These are phyloP conservation scores for Pyrochroa serraticornis DNA, from an alignment of 2,888 invertebrate genomes.

Conservation along the genomic window DNA sequence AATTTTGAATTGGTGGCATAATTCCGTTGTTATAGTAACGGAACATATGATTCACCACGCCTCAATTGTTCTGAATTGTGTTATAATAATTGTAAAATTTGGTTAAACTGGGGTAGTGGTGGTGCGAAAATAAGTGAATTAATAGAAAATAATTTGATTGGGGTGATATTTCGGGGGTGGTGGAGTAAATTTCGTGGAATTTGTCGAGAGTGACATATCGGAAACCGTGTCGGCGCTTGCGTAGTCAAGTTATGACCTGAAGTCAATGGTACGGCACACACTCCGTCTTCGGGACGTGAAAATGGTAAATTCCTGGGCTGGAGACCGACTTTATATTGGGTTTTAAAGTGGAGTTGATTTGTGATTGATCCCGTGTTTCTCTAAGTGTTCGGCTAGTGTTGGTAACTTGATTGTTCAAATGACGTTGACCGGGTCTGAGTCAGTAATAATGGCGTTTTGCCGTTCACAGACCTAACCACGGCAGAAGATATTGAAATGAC, in stretches of 20 bases:
- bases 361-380: conserved; percentile 22
- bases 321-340: conserved; percentile 30
- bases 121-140: background rate
- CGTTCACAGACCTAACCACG: conserved; percentile 44
- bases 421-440: conserved; percentile 43
- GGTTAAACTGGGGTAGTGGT: background rate
- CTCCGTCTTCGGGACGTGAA: conserved; percentile 40
- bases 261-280: conserved; percentile 45
- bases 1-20: conserved; percentile 24
- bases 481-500: conserved; percentile 45
- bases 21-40: conserved; percentile 38
- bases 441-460: conserved; percentile 44
- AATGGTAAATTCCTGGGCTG: conserved; percentile 42
- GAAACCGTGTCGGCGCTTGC: conserved; percentile 37
- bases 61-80: conserved; percentile 18
- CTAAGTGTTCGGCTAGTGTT: conserved; percentile 27
- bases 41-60: conserved; percentile 47
- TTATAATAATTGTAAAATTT: background rate
- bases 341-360: conserved; percentile 23
- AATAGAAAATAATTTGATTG: background rate
- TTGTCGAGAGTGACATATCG: conserved; percentile 34
- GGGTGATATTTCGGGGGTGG: background rate
- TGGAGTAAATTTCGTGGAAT: conserved; percentile 5
- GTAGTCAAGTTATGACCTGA: conserved; percentile 38
- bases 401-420: conserved; percentile 32